A percentile compares a stretch with the other conserved stretches of the same genome.
Evolutionary conservation across 2,888 invertebrate genomes (phyloP).

Genomic region (Heliconius cydno): DNA sequence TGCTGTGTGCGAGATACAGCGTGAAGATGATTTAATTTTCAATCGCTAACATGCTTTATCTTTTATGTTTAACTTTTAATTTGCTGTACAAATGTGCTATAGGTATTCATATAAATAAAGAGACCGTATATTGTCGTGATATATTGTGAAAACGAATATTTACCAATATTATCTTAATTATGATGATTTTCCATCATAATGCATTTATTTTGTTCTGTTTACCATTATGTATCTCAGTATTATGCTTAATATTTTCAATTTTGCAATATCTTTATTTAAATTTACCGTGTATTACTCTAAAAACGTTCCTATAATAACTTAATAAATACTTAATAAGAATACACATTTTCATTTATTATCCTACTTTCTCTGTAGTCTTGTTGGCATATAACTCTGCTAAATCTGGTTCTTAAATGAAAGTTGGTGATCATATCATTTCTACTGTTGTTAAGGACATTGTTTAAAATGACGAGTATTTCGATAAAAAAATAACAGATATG

Average conservation of each 20-base stretch:
- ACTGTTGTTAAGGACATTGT: not conserved
- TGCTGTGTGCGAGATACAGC: too few relatives aligned
- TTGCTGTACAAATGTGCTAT: conserved; percentile 39
- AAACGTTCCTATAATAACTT: conserved; percentile 36
- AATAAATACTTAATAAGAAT: not conserved
- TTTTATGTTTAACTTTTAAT: conserved; percentile 22
- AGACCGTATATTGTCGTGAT: conserved; percentile 27
- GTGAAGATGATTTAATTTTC: too few relatives aligned
- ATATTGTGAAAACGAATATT: conserved; percentile 38
- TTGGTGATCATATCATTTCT: not conserved
- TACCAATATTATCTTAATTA: conserved; percentile 44
- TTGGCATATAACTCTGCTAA: not conserved
- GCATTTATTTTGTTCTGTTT: conserved; percentile 51
- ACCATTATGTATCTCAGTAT: conserved; percentile 36
- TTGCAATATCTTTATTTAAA: not conserved
- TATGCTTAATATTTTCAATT: conserved; percentile 27
- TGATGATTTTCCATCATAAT: conserved; percentile 47
- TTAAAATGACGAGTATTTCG: not conserved
- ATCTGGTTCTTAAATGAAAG: conserved; percentile 4
- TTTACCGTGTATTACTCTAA: conserved; percentile 20
- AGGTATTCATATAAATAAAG: conserved; percentile 45
- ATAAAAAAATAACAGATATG: conserved; percentile 2
- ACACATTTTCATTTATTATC: not conserved
- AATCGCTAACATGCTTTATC: conserved; percentile 26
- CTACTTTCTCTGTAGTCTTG: not conserved